These are phyloP conservation scores for Hemistola chrysoprasaria DNA, from an alignment of 2,888 invertebrate species.

Conservation along the genomic window DNA sequence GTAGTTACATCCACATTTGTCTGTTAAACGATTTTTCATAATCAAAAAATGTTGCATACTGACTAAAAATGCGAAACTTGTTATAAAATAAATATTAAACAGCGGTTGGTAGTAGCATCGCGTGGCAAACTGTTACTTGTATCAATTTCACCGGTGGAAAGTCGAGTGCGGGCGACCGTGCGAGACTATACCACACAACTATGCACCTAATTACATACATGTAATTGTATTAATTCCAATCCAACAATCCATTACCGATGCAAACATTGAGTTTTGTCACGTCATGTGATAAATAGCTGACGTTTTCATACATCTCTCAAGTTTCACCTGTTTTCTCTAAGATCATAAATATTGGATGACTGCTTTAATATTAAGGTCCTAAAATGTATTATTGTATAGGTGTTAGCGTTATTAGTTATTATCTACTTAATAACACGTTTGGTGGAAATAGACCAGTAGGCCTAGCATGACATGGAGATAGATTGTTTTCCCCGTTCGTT, in stretches of 20 bases:
- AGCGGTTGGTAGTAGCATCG: slow-evolving; percentile 35
- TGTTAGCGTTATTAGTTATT: too few species aligned
- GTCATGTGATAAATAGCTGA: slow-evolving; percentile 32
- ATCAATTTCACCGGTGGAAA: slow-evolving; percentile 74
- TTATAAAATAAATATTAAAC: slow-evolving; percentile 10
- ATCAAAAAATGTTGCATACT: not conserved
- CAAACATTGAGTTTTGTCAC: slow-evolving; percentile 52
- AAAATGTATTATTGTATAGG: too few species aligned
- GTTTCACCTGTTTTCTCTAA: slow-evolving; percentile 34
- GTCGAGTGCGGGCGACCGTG: slow-evolving; percentile 60
- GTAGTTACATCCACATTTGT: too few species aligned
- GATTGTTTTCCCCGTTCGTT: too few species aligned
- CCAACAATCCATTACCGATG: slow-evolving; percentile 51
- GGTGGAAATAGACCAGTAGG: too few species aligned
- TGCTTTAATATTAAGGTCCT: too few species aligned
- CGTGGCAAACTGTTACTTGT: slow-evolving; percentile 54
- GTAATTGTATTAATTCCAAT: slow-evolving; percentile 61
- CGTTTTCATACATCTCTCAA: slow-evolving; percentile 20
- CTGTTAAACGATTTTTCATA: too few species aligned
- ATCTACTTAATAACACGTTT: too few species aligned
- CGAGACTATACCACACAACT: slow-evolving; percentile 63
- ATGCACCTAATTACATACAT: slow-evolving; percentile 68
- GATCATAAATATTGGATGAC: too few species aligned
- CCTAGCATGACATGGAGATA: too few species aligned
- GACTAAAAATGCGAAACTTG: slow-evolving; percentile 3